Evolutionary conservation across 2,888 invertebrate species (phyloP), one percentile per base, ranked within the genome.

Genomic region (Diogma glabrata): DNA sequence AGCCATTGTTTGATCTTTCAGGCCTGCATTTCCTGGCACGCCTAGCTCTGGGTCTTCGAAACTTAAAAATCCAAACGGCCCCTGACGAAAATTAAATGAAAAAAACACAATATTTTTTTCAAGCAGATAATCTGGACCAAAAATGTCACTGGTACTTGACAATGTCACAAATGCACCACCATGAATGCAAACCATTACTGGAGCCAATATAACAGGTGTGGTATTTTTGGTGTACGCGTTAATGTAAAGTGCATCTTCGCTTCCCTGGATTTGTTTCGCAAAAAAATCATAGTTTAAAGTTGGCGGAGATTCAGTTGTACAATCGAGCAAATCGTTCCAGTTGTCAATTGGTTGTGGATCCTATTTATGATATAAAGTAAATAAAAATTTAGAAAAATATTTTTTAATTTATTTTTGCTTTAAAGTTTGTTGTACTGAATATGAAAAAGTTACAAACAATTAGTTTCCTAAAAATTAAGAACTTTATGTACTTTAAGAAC

Each of bases 231-330:
- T 64, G 28, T 63, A 70, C 0, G 75, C 71, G 61, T 75, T 76
- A 14, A 76, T 57, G 58, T 73, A 72, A 3, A 76, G 59, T 54
- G 76, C 77, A 59, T 77, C 74, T 60, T 77, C 77, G 2, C 66
- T 63, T 26, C 76, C 76, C 7, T 71, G 62, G 47, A 63, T 61
- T 54, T n/a, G n/a, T n/a, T n/a, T n/a, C n/a, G n/a, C n/a, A n/a
- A n/a, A n/a, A n/a, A n/a, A n/a, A n/a, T n/a, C n/a, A n/a, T n/a
- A n/a, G n/a, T n/a, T n/a, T n/a, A n/a, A n/a, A n/a, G n/a, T n/a
- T n/a, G n/a, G n/a, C n/a, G n/a, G n/a, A n/a, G n/a, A n/a, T n/a
- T n/a, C n/a, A n/a, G n/a, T n/a, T n/a, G n/a, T n/a, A 30, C 72
- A 71, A 56, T 75, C 70, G 51, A 67, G 57, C 0, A 72, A 58